A percentile compares a stretch with the other conserved stretches of the same genome.
Conservation (phyloP, 1,140 invertebrate genomes). For the Acromyrmex echinatior region DNA sequence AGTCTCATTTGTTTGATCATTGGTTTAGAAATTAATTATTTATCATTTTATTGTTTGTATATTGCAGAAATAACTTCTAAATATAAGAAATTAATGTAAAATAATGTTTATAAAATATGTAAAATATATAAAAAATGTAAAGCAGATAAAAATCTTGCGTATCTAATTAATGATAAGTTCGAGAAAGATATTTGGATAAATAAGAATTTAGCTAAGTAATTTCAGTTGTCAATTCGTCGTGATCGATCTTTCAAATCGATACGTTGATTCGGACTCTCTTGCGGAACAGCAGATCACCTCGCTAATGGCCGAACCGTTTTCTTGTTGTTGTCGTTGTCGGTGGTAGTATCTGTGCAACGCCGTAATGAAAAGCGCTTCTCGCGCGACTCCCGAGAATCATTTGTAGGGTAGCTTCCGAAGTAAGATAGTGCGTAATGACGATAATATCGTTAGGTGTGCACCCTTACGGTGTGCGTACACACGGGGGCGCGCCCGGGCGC, state of each 20-base stretch:
- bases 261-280: slow-evolving; percentile 16
- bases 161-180: not conserved
- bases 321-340: slow-evolving; percentile 36
- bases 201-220: not conserved
- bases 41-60: not conserved
- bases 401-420: slow-evolving; percentile 79
- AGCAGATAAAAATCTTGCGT: not conserved
- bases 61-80: not conserved
- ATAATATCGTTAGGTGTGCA: slow-evolving; percentile 83
- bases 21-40: not conserved
- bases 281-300: slow-evolving; percentile 15
- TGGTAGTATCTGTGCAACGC: slow-evolving; percentile 38
- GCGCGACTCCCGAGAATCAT: slow-evolving; percentile 75
- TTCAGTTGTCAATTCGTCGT: not conserved
- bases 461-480: slow-evolving; percentile 68
- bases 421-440: slow-evolving; percentile 82
- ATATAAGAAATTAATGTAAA: not conserved
- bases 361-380: slow-evolving; percentile 76
- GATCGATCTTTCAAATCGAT: not conserved
- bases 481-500: slow-evolving; percentile 48
- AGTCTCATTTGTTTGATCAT: not conserved
- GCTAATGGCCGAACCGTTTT: slow-evolving; percentile 65
- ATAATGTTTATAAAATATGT: not conserved
- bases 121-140: not conserved
- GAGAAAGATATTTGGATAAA: not conserved